Base-by-base conservation (phyloP, 64 coral and sea anemone species). In the Dendrophyllia cribrosa region DNA sequence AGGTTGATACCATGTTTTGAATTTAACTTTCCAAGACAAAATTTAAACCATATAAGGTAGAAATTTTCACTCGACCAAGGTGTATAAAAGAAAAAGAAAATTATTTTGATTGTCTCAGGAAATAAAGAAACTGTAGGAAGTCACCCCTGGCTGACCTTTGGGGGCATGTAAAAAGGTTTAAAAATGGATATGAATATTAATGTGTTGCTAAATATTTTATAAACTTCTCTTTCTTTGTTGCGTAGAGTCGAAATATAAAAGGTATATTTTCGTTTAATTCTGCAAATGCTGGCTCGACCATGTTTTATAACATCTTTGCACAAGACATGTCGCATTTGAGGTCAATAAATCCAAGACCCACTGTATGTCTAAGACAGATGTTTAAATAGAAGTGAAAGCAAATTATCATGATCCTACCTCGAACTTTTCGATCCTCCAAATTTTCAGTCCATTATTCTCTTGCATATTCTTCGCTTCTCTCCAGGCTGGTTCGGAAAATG, bases 391-490 rank as follows among this genome's bases (percentile, higher is more conserved):
- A 51, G 9, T 62, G 3, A 49, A 82, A 84, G n/a, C 14, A 82
- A 67, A 62, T 20, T 59, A 14, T 53, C 21, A 6, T n/a, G n/a
- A n/a, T n/a, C n/a, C n/a, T 47, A 66, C 80, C 61, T 84, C 45
- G 23, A 84, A 84, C 62, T 84, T 84, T 67, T 84, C 80, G 20
- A 84, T 84, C 44, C 80, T 84, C 80, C 80, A 84, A 22, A 84
- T 51, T 84, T 22, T 84, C 11, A n/a, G 34, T 50, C 80, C 80
- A 48, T 5, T 9, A 34, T 50, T 50, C 4, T 75, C 72, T 55
- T 51, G 13, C 43, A 75, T 48, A 17, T 75, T 13, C 19, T 67
- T 43, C 8, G 43, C 49, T 11, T 59, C 80, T 21, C 8, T 64
- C 80, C 80, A 84, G 2, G 62, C 80, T 19, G 62, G 80, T 6